Conservation (phyloP, 2,113 vertebrate species). For the Chaenogobius annularis region DNA sequence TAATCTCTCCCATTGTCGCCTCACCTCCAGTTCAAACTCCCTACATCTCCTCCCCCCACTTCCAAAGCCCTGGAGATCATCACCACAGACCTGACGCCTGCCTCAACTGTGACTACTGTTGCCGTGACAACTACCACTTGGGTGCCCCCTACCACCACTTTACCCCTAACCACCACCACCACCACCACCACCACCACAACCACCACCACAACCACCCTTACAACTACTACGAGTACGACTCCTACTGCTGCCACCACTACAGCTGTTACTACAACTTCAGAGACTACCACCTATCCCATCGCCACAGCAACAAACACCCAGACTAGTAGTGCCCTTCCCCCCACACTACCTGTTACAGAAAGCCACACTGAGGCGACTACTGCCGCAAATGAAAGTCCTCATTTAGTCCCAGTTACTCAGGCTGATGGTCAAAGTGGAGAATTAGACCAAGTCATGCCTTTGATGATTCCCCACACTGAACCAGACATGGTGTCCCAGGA, state of each 20-base stretch:
- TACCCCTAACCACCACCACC: constrained; percentile 5
- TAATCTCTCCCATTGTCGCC: constrained; percentile 27
- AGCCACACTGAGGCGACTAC: not conserved
- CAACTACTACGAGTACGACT: not conserved
- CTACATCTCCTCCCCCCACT: constrained; percentile 70
- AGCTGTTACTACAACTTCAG: constrained; percentile 7
- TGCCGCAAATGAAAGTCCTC: constrained; percentile 13
- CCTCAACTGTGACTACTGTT: not conserved
- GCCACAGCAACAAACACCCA: not conserved
- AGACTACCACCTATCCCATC: not conserved
- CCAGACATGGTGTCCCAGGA: constrained; percentile 36
- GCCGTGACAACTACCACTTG: constrained; percentile 31
- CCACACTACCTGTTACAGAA: not conserved
- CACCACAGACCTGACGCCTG: constrained; percentile 33
- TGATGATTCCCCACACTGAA: constrained; percentile 38
- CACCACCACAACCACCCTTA: not conserved
- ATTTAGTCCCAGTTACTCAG: constrained; percentile 40
- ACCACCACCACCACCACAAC: not conserved
- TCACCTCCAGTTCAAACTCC: constrained; percentile 72
- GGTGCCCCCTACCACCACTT: constrained; percentile 28
- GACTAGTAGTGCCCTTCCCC: not conserved
- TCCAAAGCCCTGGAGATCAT: constrained; percentile 58
- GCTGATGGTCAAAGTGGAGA: constrained; percentile 39
- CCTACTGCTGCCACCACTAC: constrained; percentile 9
- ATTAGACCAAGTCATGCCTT: constrained; percentile 43